These are phyloP conservation scores for Sesamia nonagrioides DNA, from an alignment of 1,140 invertebrate species.

Conservation along the genomic window DNA sequence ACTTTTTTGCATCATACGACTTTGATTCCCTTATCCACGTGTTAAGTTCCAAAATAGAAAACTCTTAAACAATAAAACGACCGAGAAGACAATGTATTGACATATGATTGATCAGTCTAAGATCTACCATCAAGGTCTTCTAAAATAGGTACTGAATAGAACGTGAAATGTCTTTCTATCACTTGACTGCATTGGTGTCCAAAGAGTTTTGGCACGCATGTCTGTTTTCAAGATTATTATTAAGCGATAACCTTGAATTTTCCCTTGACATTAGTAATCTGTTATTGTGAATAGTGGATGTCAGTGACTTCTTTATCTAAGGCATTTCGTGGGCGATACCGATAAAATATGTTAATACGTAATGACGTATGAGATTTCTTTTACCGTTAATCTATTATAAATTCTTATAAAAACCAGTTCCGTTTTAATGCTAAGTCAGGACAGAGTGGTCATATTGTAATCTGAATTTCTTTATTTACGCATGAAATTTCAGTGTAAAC, in stretches of 20 bases:
- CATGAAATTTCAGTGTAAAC: too few relatives aligned
- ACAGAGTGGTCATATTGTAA: too few relatives aligned
- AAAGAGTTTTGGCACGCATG: conserved; percentile 12
- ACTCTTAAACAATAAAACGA: too few relatives aligned
- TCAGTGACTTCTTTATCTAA: conserved; percentile 50
- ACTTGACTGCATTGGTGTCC: background rate
- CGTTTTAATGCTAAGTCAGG: too few relatives aligned
- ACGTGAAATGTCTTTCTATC: background rate
- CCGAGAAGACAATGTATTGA: too few relatives aligned
- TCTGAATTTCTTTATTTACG: too few relatives aligned
- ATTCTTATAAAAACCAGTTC: background rate
- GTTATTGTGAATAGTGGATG: conserved; percentile 43
- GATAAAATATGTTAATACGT: conserved; percentile 9
- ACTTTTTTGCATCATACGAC: too few relatives aligned
- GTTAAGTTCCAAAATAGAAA: too few relatives aligned
- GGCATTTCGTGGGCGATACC: conserved; percentile 40
- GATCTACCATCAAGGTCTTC: background rate
- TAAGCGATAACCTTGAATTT: conserved; percentile 24
- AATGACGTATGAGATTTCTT: background rate
- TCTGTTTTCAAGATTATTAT: background rate
- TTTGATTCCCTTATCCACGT: too few relatives aligned
- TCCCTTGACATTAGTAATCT: conserved; percentile 53
- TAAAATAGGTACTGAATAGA: background rate
- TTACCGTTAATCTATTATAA: background rate
- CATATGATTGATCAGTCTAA: background rate